Evolutionary conservation across 2,888 invertebrate species (phyloP).

Genomic region (Carabus problematicus): DNA sequence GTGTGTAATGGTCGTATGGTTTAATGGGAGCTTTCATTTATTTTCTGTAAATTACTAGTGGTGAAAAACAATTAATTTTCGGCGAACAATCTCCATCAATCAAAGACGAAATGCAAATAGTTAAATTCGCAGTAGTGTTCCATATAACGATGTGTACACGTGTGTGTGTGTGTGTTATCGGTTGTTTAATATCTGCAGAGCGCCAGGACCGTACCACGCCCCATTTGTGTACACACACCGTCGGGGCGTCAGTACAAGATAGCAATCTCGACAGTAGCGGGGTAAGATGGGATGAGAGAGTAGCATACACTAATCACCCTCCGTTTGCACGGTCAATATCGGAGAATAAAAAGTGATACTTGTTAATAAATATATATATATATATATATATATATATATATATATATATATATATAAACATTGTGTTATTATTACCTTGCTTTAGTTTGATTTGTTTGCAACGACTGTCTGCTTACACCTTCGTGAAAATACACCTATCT

Average conservation of each 20-base stretch:
- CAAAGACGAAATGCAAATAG: constrained; percentile 16
- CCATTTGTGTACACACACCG: constrained; percentile 22
- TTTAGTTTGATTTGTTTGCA: too few species aligned
- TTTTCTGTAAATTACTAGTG: background rate
- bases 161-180: constrained; percentile 8
- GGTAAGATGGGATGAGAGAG: background rate
- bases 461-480: too few species aligned
- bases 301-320: too few species aligned
- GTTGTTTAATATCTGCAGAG: constrained; percentile 5
- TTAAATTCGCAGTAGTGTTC: constrained; percentile 3
- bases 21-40: too few species aligned
- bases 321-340: too few species aligned
- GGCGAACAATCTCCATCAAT: constrained; percentile 34
- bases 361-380: too few species aligned
- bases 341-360: too few species aligned
- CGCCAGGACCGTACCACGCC: constrained; percentile 25
- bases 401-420: too few species aligned
- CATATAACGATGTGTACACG: background rate
- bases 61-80: constrained; percentile 32
- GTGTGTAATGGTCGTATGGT: too few species aligned
- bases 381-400: too few species aligned
- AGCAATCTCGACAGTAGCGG: background rate
- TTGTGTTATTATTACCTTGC: too few species aligned
- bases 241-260: constrained; percentile 6
- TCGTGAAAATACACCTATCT: background rate